Base-by-base conservation (phyloP, 2,888 invertebrate genomes). In the Apodemia hepburni region DNA sequence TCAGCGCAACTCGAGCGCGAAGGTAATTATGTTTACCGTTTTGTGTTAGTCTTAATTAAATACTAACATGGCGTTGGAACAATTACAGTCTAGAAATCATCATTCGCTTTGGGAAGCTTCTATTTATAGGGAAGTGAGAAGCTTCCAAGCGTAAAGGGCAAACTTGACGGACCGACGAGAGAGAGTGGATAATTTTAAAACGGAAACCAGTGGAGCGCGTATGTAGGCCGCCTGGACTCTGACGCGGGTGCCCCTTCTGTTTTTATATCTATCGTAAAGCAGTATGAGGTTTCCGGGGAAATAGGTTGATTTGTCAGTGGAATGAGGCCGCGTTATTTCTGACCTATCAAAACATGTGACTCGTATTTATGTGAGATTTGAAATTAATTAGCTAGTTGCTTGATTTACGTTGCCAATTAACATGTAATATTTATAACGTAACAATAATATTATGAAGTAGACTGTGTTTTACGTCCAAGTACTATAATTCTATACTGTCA, bases 131-230 rank as follows among this genome's bases (percentile, higher is more conserved):
- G 67, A 65, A 78, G 61, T 54, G 61, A 83, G 84, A 85, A 77
- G 76, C 82, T 77, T 72, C 79, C 80, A 81, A 74, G 82, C 85
- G 86, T 87, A 87, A 89, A 88, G 88, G 87, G 84, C 87, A 83
- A 76, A 76, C 81, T 83, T 85, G 79, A 80, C 85, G 87, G 85
- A 82, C 76, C 82, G 79, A 76, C 82, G 85, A 80, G 81, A 78
- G 76, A 76, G 80, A 80, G 81, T 78, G 76, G 86, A 78, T 87
- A 85, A 88, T 85, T 88, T 85, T 88, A 87, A 81, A 85, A 82
- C 83, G 81, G 87, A 88, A 86, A 84, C 76, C 88, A 87, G 75
- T 81, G 81, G 77, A 85, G 85, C 87, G 87, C 80, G 80, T 79
- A 87, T 87, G 73, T 87, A 85, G 87, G 86, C 79, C 87, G 85